These are phyloP conservation scores for Graphium colonna DNA, from an alignment of 2,888 invertebrate species.

Conservation along the genomic window DNA sequence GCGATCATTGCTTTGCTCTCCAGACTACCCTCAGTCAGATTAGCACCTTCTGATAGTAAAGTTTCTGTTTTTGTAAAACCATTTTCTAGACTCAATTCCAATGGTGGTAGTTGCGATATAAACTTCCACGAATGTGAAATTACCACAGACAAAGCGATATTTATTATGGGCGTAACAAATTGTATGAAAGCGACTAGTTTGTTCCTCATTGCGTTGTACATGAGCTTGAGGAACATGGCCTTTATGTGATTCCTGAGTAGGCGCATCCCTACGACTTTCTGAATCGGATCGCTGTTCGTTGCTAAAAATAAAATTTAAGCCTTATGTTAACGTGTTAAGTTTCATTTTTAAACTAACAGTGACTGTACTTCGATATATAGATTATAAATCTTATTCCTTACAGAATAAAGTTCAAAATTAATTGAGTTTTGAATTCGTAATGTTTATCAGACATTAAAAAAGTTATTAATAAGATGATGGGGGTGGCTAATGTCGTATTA, in stretches of 20 bases:
- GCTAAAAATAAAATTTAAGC: slow-evolving; percentile 32
- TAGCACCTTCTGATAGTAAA: slow-evolving; percentile 46
- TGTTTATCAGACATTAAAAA: no score
- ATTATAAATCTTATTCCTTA: no score
- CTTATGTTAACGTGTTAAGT: not conserved
- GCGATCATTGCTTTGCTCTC: slow-evolving; percentile 49
- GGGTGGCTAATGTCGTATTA: no score
- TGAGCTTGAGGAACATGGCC: slow-evolving; percentile 68
- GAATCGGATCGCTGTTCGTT: slow-evolving; percentile 54
- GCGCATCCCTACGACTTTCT: slow-evolving; percentile 62
- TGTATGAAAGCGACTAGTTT: slow-evolving; percentile 65
- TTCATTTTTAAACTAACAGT: no score
- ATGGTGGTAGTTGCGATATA: slow-evolving; percentile 79
- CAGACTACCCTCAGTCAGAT: slow-evolving; percentile 44
- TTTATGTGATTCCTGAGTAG: slow-evolving; percentile 64
- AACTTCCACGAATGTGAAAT: slow-evolving; percentile 72
- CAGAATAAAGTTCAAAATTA: no score
- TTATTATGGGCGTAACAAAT: slow-evolving; percentile 65
- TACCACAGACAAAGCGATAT: slow-evolving; percentile 63
- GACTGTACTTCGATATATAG: no score
- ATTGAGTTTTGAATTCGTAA: no score
- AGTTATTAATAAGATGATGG: no score
- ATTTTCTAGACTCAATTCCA: slow-evolving; percentile 74
- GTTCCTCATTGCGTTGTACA: slow-evolving; percentile 60
- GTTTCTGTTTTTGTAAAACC: slow-evolving; percentile 60